A percentile compares a stretch with the other conserved stretches of the same genome.
These are phyloP conservation scores for Platichthys stellatus DNA, from an alignment of 2,113 vertebrate genomes.

Conservation along the genomic window DNA sequence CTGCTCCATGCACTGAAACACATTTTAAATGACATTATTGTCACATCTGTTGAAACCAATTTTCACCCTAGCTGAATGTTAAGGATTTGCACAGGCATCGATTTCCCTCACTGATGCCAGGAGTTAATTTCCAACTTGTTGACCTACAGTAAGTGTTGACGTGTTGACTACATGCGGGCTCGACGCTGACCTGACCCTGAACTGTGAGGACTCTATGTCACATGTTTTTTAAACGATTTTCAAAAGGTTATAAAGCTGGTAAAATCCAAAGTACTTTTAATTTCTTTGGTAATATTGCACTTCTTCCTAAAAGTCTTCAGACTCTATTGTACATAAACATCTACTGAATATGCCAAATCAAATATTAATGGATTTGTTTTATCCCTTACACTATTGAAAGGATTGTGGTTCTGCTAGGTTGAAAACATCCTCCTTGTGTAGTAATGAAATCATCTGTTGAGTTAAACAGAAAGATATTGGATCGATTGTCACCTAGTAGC, in stretches of 20 bases:
- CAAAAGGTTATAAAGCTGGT: background rate
- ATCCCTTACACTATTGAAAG: background rate
- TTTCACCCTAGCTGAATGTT: background rate
- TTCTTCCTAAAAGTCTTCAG: no score
- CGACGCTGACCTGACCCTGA: slow-evolving; percentile 1
- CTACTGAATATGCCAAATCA: no score
- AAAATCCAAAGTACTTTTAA: no score
- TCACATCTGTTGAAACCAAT: background rate
- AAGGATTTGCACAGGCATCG: slow-evolving; percentile 28
- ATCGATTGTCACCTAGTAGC: no score
- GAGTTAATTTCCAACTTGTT: slow-evolving; percentile 53
- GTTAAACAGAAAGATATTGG: background rate
- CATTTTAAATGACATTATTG: slow-evolving; percentile 13
- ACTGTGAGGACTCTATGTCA: slow-evolving; percentile 7
- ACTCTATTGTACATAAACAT: no score
- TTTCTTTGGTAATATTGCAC: no score
- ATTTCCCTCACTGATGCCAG: slow-evolving; percentile 33
- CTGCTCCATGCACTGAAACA: slow-evolving; percentile 74
- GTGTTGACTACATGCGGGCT: background rate
- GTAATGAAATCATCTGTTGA: background rate
- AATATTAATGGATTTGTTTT: background rate
- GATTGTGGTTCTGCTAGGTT: background rate
- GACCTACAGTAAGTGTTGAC: slow-evolving; percentile 6
- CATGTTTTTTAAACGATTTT: background rate
- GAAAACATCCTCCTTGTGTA: background rate